Evolutionary conservation across 2,113 vertebrate genomes (phyloP).

Genomic region (Festucalex cinctus): DNA sequence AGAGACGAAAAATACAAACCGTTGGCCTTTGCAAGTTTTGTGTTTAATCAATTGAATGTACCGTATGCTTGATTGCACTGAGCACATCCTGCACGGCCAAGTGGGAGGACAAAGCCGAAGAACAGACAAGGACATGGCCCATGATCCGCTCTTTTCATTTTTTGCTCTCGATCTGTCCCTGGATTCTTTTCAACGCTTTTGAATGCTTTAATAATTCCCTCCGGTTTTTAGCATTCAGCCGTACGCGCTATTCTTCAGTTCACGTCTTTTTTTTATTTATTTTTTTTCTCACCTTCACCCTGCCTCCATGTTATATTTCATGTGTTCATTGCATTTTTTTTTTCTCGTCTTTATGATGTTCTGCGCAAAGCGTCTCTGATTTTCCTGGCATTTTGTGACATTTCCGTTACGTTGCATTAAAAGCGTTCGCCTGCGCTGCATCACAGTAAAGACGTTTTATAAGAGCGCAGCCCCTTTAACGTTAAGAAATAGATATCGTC

Average conservation of each 20-base stretch:
- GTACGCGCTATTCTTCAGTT: neutral
- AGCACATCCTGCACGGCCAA: neutral
- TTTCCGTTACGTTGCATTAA: neutral
- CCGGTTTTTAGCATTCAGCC: neutral
- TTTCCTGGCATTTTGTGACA: slow-evolving; percentile 1
- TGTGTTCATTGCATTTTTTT: neutral
- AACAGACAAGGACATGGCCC: slow-evolving; percentile 2
- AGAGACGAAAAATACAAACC: neutral
- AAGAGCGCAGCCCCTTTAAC: neutral
- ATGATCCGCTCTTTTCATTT: neutral
- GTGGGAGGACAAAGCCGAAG: neutral
- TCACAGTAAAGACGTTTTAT: neutral
- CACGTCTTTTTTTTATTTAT: neutral
- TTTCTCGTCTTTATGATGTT: neutral
- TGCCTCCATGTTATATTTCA: neutral
- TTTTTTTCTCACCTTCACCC: neutral
- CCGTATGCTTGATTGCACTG: neutral
- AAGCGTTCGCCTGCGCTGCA: neutral
- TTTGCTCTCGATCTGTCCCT: slow-evolving; percentile 7
- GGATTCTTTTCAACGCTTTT: neutral
- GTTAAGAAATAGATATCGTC: no score
- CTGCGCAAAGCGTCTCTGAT: neutral
- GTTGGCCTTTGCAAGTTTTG: neutral
- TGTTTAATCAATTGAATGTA: neutral
- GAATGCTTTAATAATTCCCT: neutral